These are phyloP conservation scores for Pseudochirops corinnae DNA, from an alignment of 2,797 vertebrate genomes.

Conservation along the genomic window DNA sequence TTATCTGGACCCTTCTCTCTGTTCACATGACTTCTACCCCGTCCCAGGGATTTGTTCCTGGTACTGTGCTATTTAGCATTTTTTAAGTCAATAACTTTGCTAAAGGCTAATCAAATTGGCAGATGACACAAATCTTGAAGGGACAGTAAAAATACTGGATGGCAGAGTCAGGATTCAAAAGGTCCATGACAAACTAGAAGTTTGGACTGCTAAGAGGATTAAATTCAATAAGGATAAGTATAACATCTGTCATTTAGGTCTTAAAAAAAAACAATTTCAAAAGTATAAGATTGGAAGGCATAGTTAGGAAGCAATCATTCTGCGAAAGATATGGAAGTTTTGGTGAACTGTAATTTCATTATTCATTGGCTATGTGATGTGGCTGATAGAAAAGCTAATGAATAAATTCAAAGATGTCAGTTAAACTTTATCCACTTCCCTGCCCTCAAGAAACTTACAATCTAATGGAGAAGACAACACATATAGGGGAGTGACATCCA, in stretches of 20 bases:
- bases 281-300: not conserved
- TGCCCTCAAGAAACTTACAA: not conserved
- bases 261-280: not conserved
- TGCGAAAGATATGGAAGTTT: not conserved
- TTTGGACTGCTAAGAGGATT: not conserved
- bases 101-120: not conserved
- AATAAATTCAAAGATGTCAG: not conserved
- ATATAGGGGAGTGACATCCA: not conserved
- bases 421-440: not conserved
- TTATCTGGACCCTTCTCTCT: not conserved
- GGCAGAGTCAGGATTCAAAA: not conserved
- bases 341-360: not conserved
- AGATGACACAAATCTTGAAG: not conserved
- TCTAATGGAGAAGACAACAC: not conserved
- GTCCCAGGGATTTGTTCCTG: not conserved
- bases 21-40: not conserved
- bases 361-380: not conserved
- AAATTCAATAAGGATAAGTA: not conserved
- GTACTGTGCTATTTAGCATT: not conserved
- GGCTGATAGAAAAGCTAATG: not conserved
- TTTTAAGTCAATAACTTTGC: not conserved
- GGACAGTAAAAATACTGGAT: not conserved
- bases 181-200: not conserved
- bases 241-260: not conserved
- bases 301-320: not conserved